Evolutionary conservation across 2,113 vertebrate species (phyloP), one percentile per base, ranked within the genome.

Genomic region (Protomyctophum bolini): DNA sequence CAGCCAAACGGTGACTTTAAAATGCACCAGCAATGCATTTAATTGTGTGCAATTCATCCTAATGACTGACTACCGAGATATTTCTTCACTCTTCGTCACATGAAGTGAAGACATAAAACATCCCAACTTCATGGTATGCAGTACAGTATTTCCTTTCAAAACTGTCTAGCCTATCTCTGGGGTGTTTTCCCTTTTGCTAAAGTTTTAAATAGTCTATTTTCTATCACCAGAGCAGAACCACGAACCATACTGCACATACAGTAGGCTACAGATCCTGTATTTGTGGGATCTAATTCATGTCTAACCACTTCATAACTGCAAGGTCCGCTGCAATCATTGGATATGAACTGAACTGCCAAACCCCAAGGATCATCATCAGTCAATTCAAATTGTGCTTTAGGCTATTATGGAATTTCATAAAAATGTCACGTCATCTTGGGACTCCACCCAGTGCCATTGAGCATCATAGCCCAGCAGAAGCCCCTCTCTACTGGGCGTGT

Each of bases 371-470:
- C 2, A 49, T 9, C 33, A 41, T 41, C 33, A 41, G 33, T 41
- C 2, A 15, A n/a, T 70, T 11, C 10, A 66, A 72, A 64, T 3
- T 7, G 21, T 45, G 52, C 49, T 8, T 60, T 3, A 21, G 21
- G 55, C 6, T 54, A 8, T 58, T 7, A 28, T 8, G 70, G 33
- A 41, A 66, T 7, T 12, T 88, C 78, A 92, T 65, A 91, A 55
- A 83, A 83, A 88, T 0, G 83, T 90, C 49, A 90, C 79, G 58
- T 92, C 91, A 6, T 92, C 87, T 45, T 84, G 77, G 15, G 91
- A 89, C 47, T 91, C 81, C 71, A 89, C 82, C 88, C 87, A 91
- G 79, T 71, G 83, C 86, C 87, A 92, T 66, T 77, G 88, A 59
- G 84, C 71, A 46, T 89, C 87, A 11, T 89, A 89, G 0, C 63